Evolutionary conservation across 2,113 vertebrate genomes (phyloP).

Genomic region (Puma concolor): DNA sequence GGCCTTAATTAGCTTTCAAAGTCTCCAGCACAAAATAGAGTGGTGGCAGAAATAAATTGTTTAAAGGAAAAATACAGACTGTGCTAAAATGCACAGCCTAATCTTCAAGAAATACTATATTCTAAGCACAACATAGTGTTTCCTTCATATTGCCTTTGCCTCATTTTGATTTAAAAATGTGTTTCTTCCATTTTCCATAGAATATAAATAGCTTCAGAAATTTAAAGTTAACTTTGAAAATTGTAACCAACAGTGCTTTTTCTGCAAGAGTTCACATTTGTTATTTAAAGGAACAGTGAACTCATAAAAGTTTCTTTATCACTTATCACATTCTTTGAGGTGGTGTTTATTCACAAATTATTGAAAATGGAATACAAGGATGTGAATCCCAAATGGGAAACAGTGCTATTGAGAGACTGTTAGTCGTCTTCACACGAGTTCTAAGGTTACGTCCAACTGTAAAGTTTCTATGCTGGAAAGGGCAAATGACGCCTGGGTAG

Average conservation of each 20-base stretch:
- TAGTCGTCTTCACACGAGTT: not conserved
- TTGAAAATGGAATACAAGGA: not conserved
- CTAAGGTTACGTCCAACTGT: not conserved
- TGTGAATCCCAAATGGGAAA: not conserved
- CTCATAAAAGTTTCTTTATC: not conserved
- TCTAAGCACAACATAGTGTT: not conserved
- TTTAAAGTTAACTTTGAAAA: constrained; percentile 61
- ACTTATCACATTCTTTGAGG: not conserved
- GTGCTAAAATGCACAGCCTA: not conserved
- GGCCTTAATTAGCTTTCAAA: constrained; percentile 73
- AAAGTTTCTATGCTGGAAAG: not conserved
- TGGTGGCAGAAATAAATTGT: constrained; percentile 50
- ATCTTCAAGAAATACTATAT: constrained; percentile 29
- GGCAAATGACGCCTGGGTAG: fast-evolving
- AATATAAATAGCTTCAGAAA: constrained; percentile 52
- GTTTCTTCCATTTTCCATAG: constrained; percentile 47
- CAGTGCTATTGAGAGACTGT: not conserved
- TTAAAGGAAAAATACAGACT: constrained; percentile 51
- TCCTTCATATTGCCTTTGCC: constrained; percentile 41
- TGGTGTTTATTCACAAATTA: not conserved
- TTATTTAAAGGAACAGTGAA: not conserved
- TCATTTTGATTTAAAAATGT: constrained; percentile 49
- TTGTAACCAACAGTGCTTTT: not conserved
- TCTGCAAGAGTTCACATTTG: not conserved
- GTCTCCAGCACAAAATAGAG: constrained; percentile 39